Percentiles rank a stretch among this genome's conserved stretches.
These are phyloP conservation scores for Neria commutata DNA, from an alignment of 2,888 invertebrate genomes.

Conservation along the genomic window DNA sequence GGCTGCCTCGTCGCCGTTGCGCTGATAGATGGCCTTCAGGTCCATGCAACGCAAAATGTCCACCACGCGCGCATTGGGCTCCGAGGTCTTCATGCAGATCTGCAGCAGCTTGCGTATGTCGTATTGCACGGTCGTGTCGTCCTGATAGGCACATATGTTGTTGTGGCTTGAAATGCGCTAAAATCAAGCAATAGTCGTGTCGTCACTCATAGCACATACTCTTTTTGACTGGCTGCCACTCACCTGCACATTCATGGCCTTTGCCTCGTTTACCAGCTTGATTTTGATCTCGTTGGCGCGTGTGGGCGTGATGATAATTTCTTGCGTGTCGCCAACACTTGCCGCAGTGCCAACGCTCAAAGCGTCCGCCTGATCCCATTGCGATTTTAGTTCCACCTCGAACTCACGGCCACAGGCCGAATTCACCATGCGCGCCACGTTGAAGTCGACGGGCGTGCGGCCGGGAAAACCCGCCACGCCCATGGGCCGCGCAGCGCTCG, in stretches of 20 bases:
- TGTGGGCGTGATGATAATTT: constrained; percentile 70
- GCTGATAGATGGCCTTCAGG: constrained; percentile 58
- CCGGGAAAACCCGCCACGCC: constrained; percentile 43
- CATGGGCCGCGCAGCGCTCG: constrained; percentile 40
- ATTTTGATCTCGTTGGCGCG: constrained; percentile 58
- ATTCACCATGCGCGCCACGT: constrained; percentile 58
- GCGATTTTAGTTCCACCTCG: constrained; percentile 56
- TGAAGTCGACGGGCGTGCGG: constrained; percentile 56
- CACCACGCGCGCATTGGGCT: constrained; percentile 51
- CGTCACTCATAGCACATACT: too few species aligned
- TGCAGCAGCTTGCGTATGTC: constrained; percentile 56
- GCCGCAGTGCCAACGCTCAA: constrained; percentile 21
- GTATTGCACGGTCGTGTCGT: constrained; percentile 53
- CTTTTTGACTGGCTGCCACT: constrained; percentile 14
- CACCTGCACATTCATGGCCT: constrained; percentile 58
- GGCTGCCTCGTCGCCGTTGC: constrained; percentile 35
- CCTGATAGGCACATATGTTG: constrained; percentile 34
- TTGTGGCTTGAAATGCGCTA: constrained; percentile 47
- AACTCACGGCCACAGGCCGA: constrained; percentile 57
- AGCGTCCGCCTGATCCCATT: constrained; percentile 53
- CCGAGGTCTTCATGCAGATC: constrained; percentile 57
- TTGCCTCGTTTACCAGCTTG: constrained; percentile 58
- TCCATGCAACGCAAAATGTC: constrained; percentile 60
- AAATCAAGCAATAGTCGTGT: not conserved
- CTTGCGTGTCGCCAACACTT: constrained; percentile 56